Conservation (phyloP, 2,113 vertebrate species). For the Ascaphus truei region DNA sequence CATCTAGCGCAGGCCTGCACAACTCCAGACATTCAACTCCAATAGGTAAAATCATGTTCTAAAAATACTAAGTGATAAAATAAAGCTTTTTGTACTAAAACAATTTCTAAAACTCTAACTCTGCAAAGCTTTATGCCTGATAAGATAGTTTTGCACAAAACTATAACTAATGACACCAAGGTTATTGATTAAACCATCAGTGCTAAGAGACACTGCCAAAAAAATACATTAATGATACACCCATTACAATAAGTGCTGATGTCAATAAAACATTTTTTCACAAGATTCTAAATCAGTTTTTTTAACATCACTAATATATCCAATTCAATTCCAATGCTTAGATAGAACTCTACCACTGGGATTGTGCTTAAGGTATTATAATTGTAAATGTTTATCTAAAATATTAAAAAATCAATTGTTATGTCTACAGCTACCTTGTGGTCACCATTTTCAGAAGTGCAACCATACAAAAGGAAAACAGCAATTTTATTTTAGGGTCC, state of each 20-base stretch:
- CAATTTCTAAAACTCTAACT: background rate
- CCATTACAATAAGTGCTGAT: conserved; percentile 23
- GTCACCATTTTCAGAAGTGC: no score
- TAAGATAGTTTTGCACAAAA: background rate
- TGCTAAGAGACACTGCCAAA: conserved; percentile 17
- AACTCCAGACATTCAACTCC: no score
- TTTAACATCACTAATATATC: background rate
- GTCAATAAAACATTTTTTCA: conserved; percentile 5
- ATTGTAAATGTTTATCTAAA: conserved; percentile 1
- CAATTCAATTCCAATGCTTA: background rate
- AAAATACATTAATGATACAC: conserved; percentile 16
- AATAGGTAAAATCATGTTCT: no score
- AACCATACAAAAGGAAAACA: no score
- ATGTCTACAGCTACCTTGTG: background rate
- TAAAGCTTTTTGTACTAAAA: background rate
- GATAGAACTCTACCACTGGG: background rate
- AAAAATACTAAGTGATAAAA: background rate
- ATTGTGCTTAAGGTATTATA: background rate
- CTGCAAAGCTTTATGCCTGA: background rate
- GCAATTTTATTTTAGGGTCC: no score
- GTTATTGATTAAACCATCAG: conserved; percentile 26
- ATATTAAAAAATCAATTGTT: conserved; percentile 10
- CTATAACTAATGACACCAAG: background rate
- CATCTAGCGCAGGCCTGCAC: no score
- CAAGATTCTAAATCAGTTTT: conserved; percentile 2